Evolutionary conservation across 2,113 vertebrate species (phyloP).

Genomic region (Ranitomeya imitator): DNA sequence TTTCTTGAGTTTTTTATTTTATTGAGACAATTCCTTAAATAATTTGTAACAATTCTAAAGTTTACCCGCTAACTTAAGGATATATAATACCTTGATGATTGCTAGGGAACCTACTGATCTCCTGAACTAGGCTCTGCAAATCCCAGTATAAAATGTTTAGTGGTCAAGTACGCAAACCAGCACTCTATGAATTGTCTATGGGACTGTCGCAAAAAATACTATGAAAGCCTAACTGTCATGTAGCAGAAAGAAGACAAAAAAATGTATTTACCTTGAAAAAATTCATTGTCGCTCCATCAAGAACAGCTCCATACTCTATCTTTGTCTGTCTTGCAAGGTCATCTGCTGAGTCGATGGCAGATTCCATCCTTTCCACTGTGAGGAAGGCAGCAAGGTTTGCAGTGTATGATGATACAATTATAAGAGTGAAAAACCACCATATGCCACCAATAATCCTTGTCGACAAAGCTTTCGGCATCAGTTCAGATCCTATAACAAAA

Average conservation of each 20-base stretch:
- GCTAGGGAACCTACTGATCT: too few species aligned
- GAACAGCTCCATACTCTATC: constrained; percentile 95
- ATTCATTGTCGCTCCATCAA: constrained; percentile 95
- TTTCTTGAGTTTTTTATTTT: too few species aligned
- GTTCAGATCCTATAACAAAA: constrained; percentile 83
- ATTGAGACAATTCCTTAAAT: too few species aligned
- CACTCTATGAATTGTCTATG: too few species aligned
- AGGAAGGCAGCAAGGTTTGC: constrained; percentile 97
- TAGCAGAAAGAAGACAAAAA: not conserved
- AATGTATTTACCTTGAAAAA: constrained; percentile 91
- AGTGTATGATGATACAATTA: constrained; percentile 98
- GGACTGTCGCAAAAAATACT: not conserved
- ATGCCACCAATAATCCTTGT: constrained; percentile 98
- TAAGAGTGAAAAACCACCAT: constrained; percentile 99
- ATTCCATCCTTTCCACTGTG: constrained; percentile 97
- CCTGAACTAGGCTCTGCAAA: too few species aligned
- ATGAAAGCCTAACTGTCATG: not conserved
- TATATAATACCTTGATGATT: too few species aligned
- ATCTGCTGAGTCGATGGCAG: constrained; percentile 92
- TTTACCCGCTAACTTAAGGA: too few species aligned
- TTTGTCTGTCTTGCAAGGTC: constrained; percentile 98
- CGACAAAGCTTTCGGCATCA: constrained; percentile 98
- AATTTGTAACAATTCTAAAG: too few species aligned
- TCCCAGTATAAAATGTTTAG: too few species aligned
- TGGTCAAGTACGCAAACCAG: too few species aligned